Conservation (phyloP, 1,140 invertebrate genomes). For the Cherax destructor region DNA sequence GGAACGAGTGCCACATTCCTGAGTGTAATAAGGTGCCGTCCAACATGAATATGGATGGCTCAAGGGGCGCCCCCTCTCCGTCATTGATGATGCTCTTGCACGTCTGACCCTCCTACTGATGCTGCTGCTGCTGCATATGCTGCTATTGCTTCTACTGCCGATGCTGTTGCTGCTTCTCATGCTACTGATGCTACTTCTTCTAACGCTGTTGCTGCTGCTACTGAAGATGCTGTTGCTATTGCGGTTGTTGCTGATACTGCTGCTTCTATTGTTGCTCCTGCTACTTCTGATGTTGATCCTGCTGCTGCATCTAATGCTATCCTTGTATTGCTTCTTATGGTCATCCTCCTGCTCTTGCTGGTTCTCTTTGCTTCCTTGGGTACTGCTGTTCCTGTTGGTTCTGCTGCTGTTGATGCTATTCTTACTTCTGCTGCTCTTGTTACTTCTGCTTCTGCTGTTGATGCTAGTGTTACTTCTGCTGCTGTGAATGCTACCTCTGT, state of each 20-base stretch:
- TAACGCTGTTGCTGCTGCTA: too few species aligned
- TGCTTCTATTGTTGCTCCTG: neutral
- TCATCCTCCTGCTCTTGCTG: neutral
- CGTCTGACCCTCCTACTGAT: neutral
- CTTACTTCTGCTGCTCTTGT: too few species aligned
- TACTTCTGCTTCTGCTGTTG: neutral
- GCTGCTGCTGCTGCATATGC: too few species aligned
- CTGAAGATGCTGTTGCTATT: neutral
- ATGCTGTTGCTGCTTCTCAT: neutral
- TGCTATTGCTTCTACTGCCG: neutral
- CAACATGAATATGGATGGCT: conserved; percentile 10
- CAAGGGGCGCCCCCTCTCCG: neutral
- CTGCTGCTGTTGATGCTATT: too few species aligned
- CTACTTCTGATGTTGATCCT: neutral
- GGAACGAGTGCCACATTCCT: conserved; percentile 8
- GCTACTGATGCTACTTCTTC: neutral
- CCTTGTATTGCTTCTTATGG: neutral
- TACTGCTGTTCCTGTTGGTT: too few species aligned
- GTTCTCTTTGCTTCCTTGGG: too few species aligned
- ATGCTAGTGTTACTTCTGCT: too few species aligned
- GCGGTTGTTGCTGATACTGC: neutral
- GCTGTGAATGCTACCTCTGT: too few species aligned
- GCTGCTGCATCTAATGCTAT: neutral
- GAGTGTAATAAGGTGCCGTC: conserved; percentile 12
- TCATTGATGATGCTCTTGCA: neutral